These are phyloP conservation scores for Rhyacophila evoluta DNA, from an alignment of 2,888 invertebrate species.

Conservation along the genomic window DNA sequence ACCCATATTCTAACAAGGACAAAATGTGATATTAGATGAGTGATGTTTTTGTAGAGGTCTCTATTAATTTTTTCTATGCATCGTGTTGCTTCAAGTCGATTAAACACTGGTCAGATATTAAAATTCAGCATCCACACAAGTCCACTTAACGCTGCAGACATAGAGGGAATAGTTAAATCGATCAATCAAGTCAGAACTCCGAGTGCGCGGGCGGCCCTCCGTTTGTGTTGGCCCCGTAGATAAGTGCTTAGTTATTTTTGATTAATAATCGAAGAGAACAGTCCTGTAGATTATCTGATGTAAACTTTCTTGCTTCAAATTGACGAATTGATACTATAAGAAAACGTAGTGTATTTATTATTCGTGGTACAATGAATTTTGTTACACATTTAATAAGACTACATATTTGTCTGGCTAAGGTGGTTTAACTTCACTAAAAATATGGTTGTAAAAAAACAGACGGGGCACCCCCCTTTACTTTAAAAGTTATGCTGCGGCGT, in stretches of 20 bases:
- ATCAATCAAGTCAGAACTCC: background rate
- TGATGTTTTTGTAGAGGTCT: slow-evolving; percentile 8
- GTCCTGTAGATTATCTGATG: background rate
- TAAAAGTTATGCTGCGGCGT: too few species aligned
- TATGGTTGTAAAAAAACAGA: too few species aligned
- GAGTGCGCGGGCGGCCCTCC: slow-evolving; percentile 14
- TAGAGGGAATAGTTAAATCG: background rate
- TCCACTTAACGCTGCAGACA: background rate
- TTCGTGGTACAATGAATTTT: too few species aligned
- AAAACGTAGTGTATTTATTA: too few species aligned
- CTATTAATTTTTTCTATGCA: slow-evolving; percentile 2
- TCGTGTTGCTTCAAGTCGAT: slow-evolving; percentile 8
- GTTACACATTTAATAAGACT: too few species aligned
- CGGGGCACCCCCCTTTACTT: too few species aligned
- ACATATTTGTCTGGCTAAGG: too few species aligned
- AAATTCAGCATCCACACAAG: slow-evolving; percentile 18
- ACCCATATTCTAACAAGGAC: background rate
- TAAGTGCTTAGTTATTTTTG: slow-evolving; percentile 15
- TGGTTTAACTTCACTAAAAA: too few species aligned
- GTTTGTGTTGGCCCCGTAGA: slow-evolving; percentile 8
- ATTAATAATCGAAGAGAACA: slow-evolving; percentile 2
- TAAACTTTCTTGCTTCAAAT: background rate
- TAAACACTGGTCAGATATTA: slow-evolving; percentile 3
- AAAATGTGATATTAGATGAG: background rate
- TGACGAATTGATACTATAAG: too few species aligned